Conservation (phyloP, 2,888 invertebrate species). For the Zonitis immaculata region DNA sequence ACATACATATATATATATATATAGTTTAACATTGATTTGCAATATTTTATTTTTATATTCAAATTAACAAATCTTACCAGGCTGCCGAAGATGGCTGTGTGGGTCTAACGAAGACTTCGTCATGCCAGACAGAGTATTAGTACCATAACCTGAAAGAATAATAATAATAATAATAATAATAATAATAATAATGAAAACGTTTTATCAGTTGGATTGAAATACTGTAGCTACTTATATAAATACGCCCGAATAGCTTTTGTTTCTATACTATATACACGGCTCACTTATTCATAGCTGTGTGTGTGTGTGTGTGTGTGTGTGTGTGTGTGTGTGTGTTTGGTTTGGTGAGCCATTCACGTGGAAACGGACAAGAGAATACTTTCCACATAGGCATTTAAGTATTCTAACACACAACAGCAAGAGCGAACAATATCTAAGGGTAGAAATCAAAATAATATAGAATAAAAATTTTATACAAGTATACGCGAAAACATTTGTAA, state of each 20-base stretch:
- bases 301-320: no score
- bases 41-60: no score
- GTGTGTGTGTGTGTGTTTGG: no score
- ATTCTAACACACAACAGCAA: no score
- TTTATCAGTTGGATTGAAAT: constrained; percentile 20
- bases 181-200: no score
- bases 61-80: constrained; percentile 70
- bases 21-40: constrained; percentile 41
- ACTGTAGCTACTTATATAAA: constrained; percentile 9
- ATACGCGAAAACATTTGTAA: no score
- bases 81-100: constrained; percentile 84
- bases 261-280: no score
- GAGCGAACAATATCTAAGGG: no score
- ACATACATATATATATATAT: no score
- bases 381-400: constrained; percentile 41
- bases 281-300: constrained; percentile 44
- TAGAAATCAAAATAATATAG: no score
- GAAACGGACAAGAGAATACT: constrained; percentile 50
- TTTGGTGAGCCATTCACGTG: constrained; percentile 42
- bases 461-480: no score
- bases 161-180: no score
- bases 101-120: constrained; percentile 81
- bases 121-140: constrained; percentile 73
- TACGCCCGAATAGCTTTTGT: constrained; percentile 44
- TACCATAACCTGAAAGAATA: constrained; percentile 77